Evolutionary conservation across 2,113 vertebrate species (phyloP).

Genomic region (Tympanuchus pallidicinctus): DNA sequence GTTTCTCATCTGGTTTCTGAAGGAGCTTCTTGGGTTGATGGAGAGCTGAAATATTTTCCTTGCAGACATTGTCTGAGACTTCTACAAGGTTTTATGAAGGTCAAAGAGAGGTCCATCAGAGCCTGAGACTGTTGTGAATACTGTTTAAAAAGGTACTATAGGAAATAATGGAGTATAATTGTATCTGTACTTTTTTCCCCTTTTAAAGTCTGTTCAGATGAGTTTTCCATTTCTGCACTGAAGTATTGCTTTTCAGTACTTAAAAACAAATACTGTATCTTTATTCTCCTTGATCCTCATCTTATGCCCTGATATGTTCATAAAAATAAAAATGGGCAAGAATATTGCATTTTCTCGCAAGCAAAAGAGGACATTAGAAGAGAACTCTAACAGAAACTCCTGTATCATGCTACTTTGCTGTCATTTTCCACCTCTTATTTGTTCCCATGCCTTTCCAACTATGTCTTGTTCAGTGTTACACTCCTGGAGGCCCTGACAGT

Average conservation of each 20-base stretch:
- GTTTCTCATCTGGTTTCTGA: neutral
- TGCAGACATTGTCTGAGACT: neutral
- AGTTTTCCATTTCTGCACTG: neutral
- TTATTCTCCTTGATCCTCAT: rapidly evolving
- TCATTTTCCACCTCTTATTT: neutral
- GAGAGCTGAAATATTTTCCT: neutral
- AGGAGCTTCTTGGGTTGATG: neutral
- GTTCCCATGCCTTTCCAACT: neutral
- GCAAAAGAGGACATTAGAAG: neutral
- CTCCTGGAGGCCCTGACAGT: neutral
- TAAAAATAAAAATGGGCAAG: neutral
- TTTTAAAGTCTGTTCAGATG: neutral
- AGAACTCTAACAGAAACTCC: neutral
- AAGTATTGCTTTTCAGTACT: neutral
- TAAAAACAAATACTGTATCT: neutral
- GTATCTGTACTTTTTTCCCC: neutral
- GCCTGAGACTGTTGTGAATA: neutral
- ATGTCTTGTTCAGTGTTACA: neutral
- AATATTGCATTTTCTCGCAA: neutral
- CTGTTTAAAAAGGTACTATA: neutral
- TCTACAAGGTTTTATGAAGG: neutral
- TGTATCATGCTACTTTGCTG: neutral
- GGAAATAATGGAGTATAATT: neutral
- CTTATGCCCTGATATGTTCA: neutral
- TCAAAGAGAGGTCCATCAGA: neutral